Conservation (phyloP, 2,888 invertebrate genomes). For the Euphydryas editha region DNA sequence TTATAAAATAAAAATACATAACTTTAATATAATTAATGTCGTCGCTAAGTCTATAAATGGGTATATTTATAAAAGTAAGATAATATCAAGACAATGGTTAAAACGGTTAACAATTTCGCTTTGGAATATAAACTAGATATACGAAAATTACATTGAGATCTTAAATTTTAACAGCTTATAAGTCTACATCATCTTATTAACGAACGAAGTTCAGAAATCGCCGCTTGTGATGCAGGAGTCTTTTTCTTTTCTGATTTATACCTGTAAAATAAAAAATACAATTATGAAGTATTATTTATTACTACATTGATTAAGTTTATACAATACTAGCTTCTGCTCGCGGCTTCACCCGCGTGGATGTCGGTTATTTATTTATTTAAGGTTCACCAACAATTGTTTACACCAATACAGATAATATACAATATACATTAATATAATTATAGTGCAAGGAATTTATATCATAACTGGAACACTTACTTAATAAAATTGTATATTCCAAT, state of each 20-base stretch:
- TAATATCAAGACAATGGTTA: conserved; percentile 4
- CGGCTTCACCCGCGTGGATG: no score
- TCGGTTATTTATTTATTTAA: no score
- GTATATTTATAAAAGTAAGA: neutral
- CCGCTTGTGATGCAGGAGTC: conserved; percentile 66
- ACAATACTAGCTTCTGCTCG: no score
- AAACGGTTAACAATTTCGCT: conserved; percentile 24
- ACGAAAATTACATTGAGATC: conserved; percentile 47
- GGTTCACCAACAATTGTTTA: no score
- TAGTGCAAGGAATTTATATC: no score
- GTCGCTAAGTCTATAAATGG: conserved; percentile 18
- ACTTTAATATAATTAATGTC: conserved; percentile 18
- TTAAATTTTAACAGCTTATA: conserved; percentile 20
- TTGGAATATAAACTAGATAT: conserved; percentile 42
- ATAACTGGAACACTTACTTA: no score
- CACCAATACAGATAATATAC: no score
- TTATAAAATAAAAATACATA: conserved; percentile 23
- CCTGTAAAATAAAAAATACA: conserved; percentile 50
- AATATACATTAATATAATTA: no score
- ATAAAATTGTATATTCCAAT: no score
- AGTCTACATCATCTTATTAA: conserved; percentile 67
- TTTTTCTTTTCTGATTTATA: conserved; percentile 73
- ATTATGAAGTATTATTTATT: no score
- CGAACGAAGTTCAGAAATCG: conserved; percentile 70
- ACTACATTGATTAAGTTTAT: no score